These are phyloP conservation scores for Drosophila leonis DNA, from an alignment of 2,888 invertebrate species.

Conservation along the genomic window DNA sequence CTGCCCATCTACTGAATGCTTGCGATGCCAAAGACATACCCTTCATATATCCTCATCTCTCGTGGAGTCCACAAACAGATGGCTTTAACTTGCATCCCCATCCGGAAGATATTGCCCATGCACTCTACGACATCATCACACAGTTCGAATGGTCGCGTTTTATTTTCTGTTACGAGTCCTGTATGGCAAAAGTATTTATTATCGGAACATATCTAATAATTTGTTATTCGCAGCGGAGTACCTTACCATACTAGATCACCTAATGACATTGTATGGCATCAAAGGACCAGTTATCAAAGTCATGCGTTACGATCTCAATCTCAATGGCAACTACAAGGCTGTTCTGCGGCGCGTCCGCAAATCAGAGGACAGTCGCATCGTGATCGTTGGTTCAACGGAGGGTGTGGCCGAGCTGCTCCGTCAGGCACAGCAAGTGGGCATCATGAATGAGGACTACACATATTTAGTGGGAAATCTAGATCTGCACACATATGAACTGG, in stretches of 20 bases:
- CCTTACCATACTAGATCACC: slow-evolving; percentile 89
- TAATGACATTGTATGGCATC: slow-evolving; percentile 89
- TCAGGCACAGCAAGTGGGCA: slow-evolving; percentile 96
- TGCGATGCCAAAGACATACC: slow-evolving; percentile 94
- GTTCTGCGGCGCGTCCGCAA: slow-evolving; percentile 90
- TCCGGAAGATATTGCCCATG: slow-evolving; percentile 87
- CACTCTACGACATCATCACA: slow-evolving; percentile 89
- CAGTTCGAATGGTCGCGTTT: slow-evolving; percentile 93
- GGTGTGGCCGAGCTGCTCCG: slow-evolving; percentile 87
- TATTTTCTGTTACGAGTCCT: slow-evolving; percentile 89
- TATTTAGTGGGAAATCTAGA: slow-evolving; percentile 93
- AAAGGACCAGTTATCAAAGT: slow-evolving; percentile 87
- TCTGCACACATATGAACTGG: slow-evolving; percentile 88
- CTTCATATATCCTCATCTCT: slow-evolving; percentile 91
- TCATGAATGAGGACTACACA: slow-evolving; percentile 97
- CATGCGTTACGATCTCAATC: slow-evolving; percentile 88
- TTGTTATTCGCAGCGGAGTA: slow-evolving; percentile 84
- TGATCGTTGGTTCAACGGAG: slow-evolving; percentile 90
- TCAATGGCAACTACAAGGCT: slow-evolving; percentile 89
- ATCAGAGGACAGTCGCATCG: slow-evolving; percentile 89
- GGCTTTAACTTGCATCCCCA: slow-evolving; percentile 91
- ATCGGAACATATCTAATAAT: neutral
- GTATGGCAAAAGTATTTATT: slow-evolving; percentile 31
- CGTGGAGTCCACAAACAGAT: slow-evolving; percentile 87
- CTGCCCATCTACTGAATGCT: slow-evolving; percentile 92